Evolutionary conservation across 2,113 vertebrate species (phyloP).

Genomic region (Uropsilus gracilis): DNA sequence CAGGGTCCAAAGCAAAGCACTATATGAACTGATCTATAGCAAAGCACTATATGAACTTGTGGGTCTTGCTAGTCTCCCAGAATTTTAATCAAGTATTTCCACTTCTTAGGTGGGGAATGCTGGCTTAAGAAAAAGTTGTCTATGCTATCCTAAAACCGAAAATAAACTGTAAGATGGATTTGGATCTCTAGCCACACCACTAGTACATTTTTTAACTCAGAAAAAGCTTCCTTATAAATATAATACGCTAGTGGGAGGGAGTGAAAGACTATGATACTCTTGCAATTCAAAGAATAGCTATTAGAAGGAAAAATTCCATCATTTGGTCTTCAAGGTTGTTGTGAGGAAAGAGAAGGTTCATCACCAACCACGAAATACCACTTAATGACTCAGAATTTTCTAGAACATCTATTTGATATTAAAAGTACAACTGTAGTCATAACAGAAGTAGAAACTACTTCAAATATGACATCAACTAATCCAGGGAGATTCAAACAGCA

Average conservation of each 20-base stretch:
- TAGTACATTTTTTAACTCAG: neutral
- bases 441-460: conserved; percentile 16
- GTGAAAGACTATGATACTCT: neutral
- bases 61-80: neutral
- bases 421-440: neutral
- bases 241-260: neutral
- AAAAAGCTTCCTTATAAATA: conserved; percentile 12
- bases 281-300: neutral
- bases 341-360: neutral
- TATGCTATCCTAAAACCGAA: neutral
- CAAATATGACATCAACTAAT: neutral
- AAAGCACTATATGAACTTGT: neutral
- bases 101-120: neutral
- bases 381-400: neutral
- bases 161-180: neutral
- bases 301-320: neutral
- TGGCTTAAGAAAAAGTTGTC: neutral
- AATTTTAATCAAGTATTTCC: neutral
- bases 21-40: neutral
- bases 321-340: neutral
- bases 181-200: neutral
- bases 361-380: neutral
- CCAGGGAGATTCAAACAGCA: neutral
- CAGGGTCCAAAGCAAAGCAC: neutral
- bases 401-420: neutral